These are phyloP conservation scores for Icerya purchasi DNA, from an alignment of 2,888 invertebrate genomes.

Conservation along the genomic window DNA sequence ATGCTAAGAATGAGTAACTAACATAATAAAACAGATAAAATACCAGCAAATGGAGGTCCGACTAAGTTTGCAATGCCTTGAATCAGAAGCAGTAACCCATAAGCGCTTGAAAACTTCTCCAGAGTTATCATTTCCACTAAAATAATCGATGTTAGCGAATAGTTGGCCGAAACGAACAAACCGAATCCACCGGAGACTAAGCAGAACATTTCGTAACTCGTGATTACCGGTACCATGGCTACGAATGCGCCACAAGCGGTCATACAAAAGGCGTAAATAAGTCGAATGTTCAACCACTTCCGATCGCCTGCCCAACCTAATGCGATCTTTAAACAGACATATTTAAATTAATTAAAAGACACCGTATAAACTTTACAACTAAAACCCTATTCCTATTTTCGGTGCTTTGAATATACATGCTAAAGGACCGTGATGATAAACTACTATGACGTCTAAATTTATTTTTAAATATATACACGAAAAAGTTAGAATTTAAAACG, in stretches of 20 bases:
- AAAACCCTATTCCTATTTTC: no score
- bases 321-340: slow-evolving; percentile 52
- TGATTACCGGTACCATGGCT: slow-evolving; percentile 39
- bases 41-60: slow-evolving; percentile 78
- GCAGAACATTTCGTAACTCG: slow-evolving; percentile 36
- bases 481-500: no score
- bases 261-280: slow-evolving; percentile 67
- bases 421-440: no score
- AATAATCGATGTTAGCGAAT: slow-evolving; percentile 73
- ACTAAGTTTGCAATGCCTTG: slow-evolving; percentile 77
- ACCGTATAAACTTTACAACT: no score
- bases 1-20: background rate
- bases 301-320: slow-evolving; percentile 76
- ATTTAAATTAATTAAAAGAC: no score
- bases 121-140: slow-evolving; percentile 73
- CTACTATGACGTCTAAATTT: no score
- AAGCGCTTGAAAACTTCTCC: slow-evolving; percentile 75
- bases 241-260: slow-evolving; percentile 44
- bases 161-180: slow-evolving; percentile 76
- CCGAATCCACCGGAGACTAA: slow-evolving; percentile 59
- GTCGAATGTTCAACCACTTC: slow-evolving; percentile 48
- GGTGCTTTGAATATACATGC: no score
- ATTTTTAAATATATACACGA: no score
- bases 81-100: slow-evolving; percentile 63
- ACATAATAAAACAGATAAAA: background rate